A percentile compares a stretch with the other conserved stretches of the same genome.
Conservation (phyloP, 2,113 vertebrate genomes). For the Laticauda colubrina region DNA sequence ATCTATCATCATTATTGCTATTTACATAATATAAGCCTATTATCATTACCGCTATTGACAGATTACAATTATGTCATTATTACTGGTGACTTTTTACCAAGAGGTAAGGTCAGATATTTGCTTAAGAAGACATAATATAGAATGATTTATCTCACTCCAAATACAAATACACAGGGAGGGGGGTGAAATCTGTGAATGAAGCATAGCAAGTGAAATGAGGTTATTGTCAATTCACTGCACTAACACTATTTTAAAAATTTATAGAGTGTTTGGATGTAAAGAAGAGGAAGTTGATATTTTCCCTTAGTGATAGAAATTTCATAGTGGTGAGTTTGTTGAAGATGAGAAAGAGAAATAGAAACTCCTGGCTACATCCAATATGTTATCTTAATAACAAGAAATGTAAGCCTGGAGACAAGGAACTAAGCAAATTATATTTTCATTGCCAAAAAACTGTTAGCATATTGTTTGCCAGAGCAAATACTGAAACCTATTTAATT, state of each 20-base stretch:
- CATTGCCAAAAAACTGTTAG: background rate
- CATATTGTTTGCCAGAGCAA: background rate
- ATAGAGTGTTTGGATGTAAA: background rate
- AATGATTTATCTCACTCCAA: background rate
- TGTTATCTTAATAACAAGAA: background rate
- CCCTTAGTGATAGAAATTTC: background rate
- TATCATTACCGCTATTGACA: background rate
- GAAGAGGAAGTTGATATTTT: background rate
- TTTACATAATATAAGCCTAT: background rate
- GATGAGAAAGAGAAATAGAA: conserved; percentile 7
- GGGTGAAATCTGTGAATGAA: background rate
- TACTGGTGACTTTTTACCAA: background rate
- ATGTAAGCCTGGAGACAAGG: conserved; percentile 4
- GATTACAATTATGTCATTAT: background rate
- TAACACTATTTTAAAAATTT: conserved; percentile 10
- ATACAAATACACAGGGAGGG: background rate
- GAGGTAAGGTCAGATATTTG: background rate
- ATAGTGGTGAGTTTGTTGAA: conserved; percentile 6
- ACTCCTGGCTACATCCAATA: conserved; percentile 3
- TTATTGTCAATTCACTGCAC: background rate
- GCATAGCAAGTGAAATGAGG: background rate
- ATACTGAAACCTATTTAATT: conserved; percentile 13
- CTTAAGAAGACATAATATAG: background rate
- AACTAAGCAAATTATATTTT: background rate
- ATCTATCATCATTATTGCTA: background rate